These are phyloP conservation scores for Julus scanicus DNA, from an alignment of 2,888 invertebrate genomes.

Conservation along the genomic window DNA sequence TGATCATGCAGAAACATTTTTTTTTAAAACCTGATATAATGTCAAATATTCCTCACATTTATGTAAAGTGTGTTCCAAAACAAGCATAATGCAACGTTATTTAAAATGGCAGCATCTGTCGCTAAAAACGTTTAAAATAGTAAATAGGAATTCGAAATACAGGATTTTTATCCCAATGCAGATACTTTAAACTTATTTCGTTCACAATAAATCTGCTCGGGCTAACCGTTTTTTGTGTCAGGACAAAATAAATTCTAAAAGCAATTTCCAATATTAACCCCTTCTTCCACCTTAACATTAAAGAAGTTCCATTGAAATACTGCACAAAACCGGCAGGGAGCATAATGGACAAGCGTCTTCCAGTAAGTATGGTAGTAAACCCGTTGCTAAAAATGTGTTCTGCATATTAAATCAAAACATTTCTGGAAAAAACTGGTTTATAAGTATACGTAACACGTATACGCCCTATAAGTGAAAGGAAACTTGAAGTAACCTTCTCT, in stretches of 20 bases:
- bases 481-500: neutral
- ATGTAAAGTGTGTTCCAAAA: too few relatives aligned
- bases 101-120: too few relatives aligned
- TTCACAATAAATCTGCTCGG: too few relatives aligned
- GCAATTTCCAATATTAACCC: neutral
- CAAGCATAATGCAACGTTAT: too few relatives aligned
- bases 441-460: neutral
- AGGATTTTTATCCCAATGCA: too few relatives aligned
- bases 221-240: too few relatives aligned
- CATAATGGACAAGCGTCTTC: neutral
- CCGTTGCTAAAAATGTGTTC: neutral
- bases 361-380: neutral
- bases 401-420: neutral
- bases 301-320: neutral
- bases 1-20: too few relatives aligned
- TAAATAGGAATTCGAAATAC: too few relatives aligned
- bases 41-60: too few relatives aligned
- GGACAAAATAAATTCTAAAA: neutral
- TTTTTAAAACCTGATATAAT: too few relatives aligned
- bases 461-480: neutral
- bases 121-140: too few relatives aligned
- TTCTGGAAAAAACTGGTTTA: conserved; percentile 10
- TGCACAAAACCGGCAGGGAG: neutral
- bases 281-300: neutral
- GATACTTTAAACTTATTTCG: too few relatives aligned